Conservation (phyloP, 2,797 vertebrate species). For the Muscicapa striata region DNA sequence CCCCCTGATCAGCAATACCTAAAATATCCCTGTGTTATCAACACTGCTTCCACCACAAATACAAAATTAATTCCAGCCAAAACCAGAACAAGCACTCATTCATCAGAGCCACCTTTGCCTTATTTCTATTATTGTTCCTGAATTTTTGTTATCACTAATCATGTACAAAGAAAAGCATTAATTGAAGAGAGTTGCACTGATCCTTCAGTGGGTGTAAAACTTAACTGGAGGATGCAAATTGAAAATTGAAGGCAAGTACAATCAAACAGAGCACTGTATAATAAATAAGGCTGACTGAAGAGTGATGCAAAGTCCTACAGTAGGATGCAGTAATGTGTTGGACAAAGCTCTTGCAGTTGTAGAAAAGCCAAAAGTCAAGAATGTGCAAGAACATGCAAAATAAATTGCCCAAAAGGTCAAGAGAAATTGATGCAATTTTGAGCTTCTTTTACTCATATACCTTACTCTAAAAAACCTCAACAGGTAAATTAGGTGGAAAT, state of each 20-base stretch:
- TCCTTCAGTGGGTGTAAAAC: neutral
- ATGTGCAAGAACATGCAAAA: neutral
- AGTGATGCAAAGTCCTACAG: neutral
- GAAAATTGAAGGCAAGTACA: neutral
- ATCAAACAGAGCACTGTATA: neutral
- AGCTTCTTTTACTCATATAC: neutral
- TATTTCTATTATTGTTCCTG: neutral
- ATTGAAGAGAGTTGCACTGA: neutral
- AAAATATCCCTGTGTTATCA: neutral
- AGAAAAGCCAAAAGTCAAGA: neutral
- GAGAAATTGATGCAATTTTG: neutral
- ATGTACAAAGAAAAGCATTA: neutral
- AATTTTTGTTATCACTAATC: neutral
- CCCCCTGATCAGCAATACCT: neutral
- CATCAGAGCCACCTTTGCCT: neutral
- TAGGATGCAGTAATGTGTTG: neutral
- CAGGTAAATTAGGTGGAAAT: neutral
- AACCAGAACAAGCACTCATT: neutral
- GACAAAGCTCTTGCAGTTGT: neutral
- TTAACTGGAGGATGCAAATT: neutral
- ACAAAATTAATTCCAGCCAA: neutral
- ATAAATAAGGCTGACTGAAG: neutral
- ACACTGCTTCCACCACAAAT: neutral
- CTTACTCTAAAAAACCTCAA: rapidly evolving
- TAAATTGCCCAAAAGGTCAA: neutral